phyloP scores from a whole-genome alignment of 2,113 vertebrate genomes.

The Cricetomys ansorgei region DNA sequence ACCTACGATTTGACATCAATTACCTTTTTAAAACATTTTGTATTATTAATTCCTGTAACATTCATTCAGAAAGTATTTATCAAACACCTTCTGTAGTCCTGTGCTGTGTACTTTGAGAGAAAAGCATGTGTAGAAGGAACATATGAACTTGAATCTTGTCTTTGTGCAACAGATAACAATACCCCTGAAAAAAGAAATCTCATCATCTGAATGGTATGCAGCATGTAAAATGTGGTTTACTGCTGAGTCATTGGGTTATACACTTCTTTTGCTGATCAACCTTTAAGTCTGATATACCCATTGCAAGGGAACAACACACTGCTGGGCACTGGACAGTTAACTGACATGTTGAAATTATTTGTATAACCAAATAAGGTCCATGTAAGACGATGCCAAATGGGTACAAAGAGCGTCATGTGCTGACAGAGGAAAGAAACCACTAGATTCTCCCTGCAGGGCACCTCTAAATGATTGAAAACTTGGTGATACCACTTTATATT shows the following conservation, averaged over 20 bases:
- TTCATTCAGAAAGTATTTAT: conserved; percentile 70
- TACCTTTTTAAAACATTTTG: conserved; percentile 68
- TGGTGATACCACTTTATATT: background rate
- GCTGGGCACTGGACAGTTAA: background rate
- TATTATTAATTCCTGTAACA: conserved; percentile 69
- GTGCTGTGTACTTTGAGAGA: conserved; percentile 41
- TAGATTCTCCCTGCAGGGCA: background rate
- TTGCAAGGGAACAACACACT: background rate
- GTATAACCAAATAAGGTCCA: background rate
- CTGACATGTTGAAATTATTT: background rate
- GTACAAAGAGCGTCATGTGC: background rate
- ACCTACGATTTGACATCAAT: conserved; percentile 72
- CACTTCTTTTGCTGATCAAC: background rate
- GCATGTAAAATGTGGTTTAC: background rate
- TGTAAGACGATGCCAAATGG: background rate
- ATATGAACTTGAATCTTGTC: conserved; percentile 54
- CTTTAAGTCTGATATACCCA: conserved; percentile 8
- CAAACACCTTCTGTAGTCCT: conserved; percentile 68
- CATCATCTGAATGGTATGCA: background rate
- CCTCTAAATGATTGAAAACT: background rate
- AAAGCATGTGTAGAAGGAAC: conserved; percentile 32
- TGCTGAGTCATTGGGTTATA: background rate
- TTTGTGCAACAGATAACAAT: background rate
- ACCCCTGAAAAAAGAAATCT: conserved; percentile 40
- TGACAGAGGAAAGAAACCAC: background rate